Conservation (phyloP, 2,888 invertebrate species). For the Galerucella pusilla region DNA sequence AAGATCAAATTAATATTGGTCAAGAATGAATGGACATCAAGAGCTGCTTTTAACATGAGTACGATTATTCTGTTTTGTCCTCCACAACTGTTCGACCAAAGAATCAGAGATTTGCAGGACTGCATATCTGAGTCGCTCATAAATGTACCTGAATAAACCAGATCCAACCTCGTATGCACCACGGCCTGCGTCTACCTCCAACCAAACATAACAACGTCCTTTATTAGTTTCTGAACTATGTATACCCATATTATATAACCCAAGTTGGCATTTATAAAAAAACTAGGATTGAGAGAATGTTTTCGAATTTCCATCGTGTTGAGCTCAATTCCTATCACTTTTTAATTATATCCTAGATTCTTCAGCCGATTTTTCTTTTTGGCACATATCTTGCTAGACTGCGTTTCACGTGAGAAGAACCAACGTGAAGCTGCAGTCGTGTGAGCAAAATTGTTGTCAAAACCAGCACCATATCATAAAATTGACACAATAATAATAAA, state of each 20-base stretch:
- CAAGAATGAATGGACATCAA: no score
- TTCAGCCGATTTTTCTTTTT: constrained; percentile 23
- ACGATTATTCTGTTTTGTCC: neutral
- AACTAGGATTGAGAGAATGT: constrained; percentile 40
- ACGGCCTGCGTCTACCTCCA: constrained; percentile 46
- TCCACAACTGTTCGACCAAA: neutral
- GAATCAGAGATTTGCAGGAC: neutral
- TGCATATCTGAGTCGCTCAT: constrained; percentile 23
- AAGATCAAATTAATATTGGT: no score
- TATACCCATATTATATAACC: constrained; percentile 50
- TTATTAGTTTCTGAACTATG: constrained; percentile 42
- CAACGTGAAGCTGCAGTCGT: no score
- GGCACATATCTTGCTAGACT: constrained; percentile 25
- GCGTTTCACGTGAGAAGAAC: neutral
- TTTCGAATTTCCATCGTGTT: constrained; percentile 14
- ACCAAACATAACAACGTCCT: neutral
- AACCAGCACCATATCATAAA: no score
- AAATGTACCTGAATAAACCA: constrained; percentile 39
- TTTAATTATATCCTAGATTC: constrained; percentile 32
- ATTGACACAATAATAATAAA: no score
- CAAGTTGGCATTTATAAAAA: constrained; percentile 53
- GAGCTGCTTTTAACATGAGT: neutral
- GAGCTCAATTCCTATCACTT: constrained; percentile 27
- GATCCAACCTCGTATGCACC: constrained; percentile 44
- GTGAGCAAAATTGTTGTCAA: no score